Base-by-base conservation (phyloP, 1,140 invertebrate genomes). In the Neuroterus valhalla region DNA sequence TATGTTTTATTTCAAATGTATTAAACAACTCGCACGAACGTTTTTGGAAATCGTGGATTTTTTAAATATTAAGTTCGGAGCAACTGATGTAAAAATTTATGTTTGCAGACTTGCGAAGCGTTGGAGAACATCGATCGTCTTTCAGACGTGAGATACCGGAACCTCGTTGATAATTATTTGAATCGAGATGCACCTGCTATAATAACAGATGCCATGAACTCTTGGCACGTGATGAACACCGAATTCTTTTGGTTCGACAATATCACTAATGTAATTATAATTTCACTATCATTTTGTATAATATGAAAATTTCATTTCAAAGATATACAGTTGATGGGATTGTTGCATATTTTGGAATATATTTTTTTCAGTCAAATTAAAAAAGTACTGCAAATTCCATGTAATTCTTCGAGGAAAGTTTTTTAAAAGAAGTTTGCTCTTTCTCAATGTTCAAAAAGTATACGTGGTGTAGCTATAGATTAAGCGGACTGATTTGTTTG, bases 111-210 rank as follows among this genome's bases (percentile, higher is more conserved):
- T 6, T 94, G 93, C 75, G 93, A 94, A 83, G 89, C 91, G 52
- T 62, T 93, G 42, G 91, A 92, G 83, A 91, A 89, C 11, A 92
- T 95, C 19, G 91, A 92, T 72, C 91, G 93, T 38, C 84, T 95
- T 67, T 91, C 92, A 1, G 92, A 94, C 74, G 92, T 94, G 0
- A 91, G 88, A 55, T 93, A 93, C 83, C 91, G 92, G 68, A 91
- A 92, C 66, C 90, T 95, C 0, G 91, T 94, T 66, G 93, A 95
- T 69, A 91, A 93, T 74, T 94, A 94, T 80, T 86, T 95, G 0
- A 91, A 92, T 48, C 89, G 93, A 31, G 94, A 95, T 68, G 91
- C 93, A 10, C 95, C 95, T 2, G 93, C 94, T 1, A 94, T 95
- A 46, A 93, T 96, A 8, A 92, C 91, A 0, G 94, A 95, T 82